A percentile compares a stretch with the other conserved stretches of the same genome.
Evolutionary conservation across 2,113 vertebrate species (phyloP).

Genomic region (Microtus oregoni): DNA sequence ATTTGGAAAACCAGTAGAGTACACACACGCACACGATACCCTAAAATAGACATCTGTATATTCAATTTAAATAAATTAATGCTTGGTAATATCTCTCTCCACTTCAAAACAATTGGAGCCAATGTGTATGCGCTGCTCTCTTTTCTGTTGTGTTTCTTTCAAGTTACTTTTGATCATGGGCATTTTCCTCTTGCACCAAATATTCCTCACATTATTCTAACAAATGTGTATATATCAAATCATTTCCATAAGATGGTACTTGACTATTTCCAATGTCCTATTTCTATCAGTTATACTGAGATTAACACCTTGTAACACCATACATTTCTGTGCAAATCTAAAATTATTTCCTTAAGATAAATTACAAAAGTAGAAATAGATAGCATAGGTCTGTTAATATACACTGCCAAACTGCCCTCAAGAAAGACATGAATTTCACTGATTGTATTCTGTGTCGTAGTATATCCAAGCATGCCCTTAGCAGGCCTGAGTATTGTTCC

Average conservation of each 20-base stretch:
- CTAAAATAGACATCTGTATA: background rate
- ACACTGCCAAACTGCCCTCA: background rate
- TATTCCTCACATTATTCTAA: constrained; percentile 49
- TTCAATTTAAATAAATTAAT: constrained; percentile 21
- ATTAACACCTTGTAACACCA: background rate
- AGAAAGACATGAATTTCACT: constrained; percentile 26
- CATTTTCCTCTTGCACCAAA: constrained; percentile 31
- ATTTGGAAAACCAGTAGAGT: constrained; percentile 39
- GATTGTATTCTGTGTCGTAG: background rate
- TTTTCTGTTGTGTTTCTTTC: constrained; percentile 44
- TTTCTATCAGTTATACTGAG: constrained; percentile 27
- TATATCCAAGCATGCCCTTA: constrained; percentile 12
- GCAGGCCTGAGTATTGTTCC: background rate
- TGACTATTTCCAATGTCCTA: constrained; percentile 44
- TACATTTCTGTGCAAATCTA: constrained; percentile 43
- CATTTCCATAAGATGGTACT: constrained; percentile 32
- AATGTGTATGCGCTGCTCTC: background rate
- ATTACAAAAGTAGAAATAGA: constrained; percentile 36
- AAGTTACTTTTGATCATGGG: constrained; percentile 1
- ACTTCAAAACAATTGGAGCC: constrained; percentile 12
- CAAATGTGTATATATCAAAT: constrained; percentile 32
- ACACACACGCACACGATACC: no score
- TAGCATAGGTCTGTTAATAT: constrained; percentile 35
- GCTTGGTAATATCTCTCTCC: background rate
- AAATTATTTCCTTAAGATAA: constrained; percentile 51